A percentile compares a stretch with the other conserved stretches of the same genome.
phyloP scores from a whole-genome alignment of 2,113 vertebrate genomes.

The Mandrillus leucophaeus region DNA sequence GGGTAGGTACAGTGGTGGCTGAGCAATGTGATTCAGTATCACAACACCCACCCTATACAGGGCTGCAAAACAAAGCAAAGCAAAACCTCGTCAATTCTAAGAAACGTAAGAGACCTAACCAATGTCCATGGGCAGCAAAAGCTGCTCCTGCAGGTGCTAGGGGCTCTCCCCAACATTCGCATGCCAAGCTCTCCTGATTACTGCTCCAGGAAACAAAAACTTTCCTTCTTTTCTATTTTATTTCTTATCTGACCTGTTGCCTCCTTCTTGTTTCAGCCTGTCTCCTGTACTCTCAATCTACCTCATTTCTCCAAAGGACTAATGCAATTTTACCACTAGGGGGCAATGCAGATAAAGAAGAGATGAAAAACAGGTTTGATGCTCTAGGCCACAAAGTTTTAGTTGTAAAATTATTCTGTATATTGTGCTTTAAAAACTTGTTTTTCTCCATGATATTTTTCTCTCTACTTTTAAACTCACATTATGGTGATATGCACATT shows the following conservation, averaged over 20 bases:
- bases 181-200: not conserved
- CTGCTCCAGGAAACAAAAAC: not conserved
- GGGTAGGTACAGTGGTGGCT: not conserved
- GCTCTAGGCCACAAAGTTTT: too few species aligned
- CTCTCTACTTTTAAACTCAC: not conserved
- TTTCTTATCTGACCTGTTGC: not conserved
- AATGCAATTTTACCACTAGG: conserved; percentile 43
- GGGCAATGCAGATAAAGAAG: conserved; percentile 70
- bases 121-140: not conserved
- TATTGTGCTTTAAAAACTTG: not conserved
- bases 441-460: not conserved
- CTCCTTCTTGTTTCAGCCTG: too few species aligned
- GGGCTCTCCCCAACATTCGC: not conserved
- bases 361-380: not conserved
- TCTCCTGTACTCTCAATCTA: not conserved
- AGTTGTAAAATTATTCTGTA: not conserved
- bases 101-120: not conserved
- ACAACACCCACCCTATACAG: too few species aligned
- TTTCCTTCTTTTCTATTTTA: not conserved
- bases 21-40: too few species aligned
- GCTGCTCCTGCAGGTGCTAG: not conserved
- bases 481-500: not conserved
- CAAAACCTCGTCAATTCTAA: not conserved
- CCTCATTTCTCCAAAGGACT: not conserved
- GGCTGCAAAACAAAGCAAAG: not conserved